These are phyloP conservation scores for Saguinus midas DNA, from an alignment of 2,113 vertebrate genomes.

Conservation along the genomic window DNA sequence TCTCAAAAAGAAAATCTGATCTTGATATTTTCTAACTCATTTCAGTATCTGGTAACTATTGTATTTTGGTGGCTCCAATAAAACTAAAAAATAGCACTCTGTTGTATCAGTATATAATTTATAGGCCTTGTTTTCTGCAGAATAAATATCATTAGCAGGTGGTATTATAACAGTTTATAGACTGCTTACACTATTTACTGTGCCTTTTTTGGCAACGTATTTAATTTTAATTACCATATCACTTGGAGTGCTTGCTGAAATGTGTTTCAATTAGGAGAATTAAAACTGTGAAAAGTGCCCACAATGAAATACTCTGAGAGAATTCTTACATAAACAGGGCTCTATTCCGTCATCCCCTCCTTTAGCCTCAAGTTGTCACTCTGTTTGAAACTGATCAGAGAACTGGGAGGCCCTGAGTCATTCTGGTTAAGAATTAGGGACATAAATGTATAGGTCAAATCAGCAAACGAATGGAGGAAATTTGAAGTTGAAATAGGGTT, in stretches of 20 bases:
- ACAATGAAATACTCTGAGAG: not conserved
- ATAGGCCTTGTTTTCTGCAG: not conserved
- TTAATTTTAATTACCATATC: not conserved
- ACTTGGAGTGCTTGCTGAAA: not conserved
- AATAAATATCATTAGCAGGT: not conserved
- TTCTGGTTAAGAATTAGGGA: not conserved
- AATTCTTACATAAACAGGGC: not conserved
- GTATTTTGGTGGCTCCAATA: not conserved
- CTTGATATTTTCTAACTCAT: not conserved
- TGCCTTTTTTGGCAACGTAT: not conserved
- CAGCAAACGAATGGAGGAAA: not conserved
- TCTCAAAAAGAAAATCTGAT: not conserved
- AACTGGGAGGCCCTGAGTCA: not conserved
- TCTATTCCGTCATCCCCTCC: not conserved
- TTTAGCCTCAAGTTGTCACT: not conserved
- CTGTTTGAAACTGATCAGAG: not conserved
- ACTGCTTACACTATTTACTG: not conserved
- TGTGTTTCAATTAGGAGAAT: not conserved
- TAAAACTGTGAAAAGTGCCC: not conserved
- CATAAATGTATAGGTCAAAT: not conserved
- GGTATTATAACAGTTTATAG: not conserved
- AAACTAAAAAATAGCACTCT: slow-evolving; percentile 33
- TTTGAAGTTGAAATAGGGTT: not conserved
- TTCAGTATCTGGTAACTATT: not conserved
- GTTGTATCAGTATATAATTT: not conserved